Percentiles rank a stretch among this genome's conserved stretches.
Conservation (phyloP, 2,888 invertebrate species). For the Aspidiotus rigidus region DNA sequence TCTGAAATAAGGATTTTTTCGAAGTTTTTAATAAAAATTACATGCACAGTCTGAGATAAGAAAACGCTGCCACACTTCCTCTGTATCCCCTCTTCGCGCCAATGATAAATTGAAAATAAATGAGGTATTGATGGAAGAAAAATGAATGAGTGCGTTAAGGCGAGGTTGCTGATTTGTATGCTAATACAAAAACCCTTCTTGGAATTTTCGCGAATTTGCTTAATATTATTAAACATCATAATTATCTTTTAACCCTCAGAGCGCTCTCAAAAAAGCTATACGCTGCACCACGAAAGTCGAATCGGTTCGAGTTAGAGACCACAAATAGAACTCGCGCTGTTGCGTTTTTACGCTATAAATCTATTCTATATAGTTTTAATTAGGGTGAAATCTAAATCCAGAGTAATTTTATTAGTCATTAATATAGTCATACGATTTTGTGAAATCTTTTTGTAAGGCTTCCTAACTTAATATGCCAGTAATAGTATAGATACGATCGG, state of each 20-base stretch:
- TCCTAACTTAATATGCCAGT: no score
- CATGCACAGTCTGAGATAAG: conserved; percentile 24
- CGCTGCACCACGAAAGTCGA: no score
- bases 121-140: conserved; percentile 34
- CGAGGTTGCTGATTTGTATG: conserved; percentile 31
- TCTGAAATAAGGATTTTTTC: conserved; percentile 16
- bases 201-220: conserved; percentile 30
- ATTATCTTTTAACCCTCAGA: conserved; percentile 28
- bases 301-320: no score
- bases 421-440: no score
- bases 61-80: conserved; percentile 5
- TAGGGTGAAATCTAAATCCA: no score
- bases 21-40: conserved; percentile 33
- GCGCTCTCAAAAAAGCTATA: no score
- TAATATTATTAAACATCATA: conserved; percentile 31
- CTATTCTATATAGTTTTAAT: no score
- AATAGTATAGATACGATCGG: no score
- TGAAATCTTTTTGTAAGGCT: no score
- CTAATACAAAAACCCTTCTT: conserved; percentile 31
- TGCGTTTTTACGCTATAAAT: no score
- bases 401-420: no score
- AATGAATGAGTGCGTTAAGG: conserved; percentile 27
- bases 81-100: conserved; percentile 26
- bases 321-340: no score
- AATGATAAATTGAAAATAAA: conserved; percentile 34